Percentiles rank a stretch among this genome's conserved stretches.
phyloP scores from a whole-genome alignment of 1,140 invertebrate species.

The Melipona quadrifasciata region DNA sequence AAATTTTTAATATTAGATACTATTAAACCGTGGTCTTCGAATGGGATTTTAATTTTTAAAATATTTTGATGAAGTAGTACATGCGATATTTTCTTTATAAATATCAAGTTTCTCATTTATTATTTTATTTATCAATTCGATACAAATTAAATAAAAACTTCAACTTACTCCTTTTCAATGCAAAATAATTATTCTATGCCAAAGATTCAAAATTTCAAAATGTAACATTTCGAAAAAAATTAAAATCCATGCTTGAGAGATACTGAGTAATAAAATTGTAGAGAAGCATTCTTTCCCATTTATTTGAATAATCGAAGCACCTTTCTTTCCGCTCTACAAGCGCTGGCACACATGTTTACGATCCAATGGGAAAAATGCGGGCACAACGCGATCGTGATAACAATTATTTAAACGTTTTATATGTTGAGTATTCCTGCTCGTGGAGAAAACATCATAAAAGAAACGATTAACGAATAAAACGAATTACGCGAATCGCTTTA shows the following conservation, averaged over 20 bases:
- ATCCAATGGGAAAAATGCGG: slow-evolving; percentile 5
- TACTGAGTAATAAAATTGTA: background rate
- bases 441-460: background rate
- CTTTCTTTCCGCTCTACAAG: slow-evolving; percentile 34
- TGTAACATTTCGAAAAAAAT: background rate
- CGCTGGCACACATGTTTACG: slow-evolving; percentile 21
- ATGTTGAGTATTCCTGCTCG: background rate
- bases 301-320: slow-evolving; percentile 4
- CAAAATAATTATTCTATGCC: background rate
- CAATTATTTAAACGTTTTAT: slow-evolving; percentile 18
- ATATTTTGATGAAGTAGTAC: no score
- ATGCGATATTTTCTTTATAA: no score
- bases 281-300: background rate
- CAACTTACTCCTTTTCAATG: no score
- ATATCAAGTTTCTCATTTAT: no score
- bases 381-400: slow-evolving; percentile 13
- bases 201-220: background rate
- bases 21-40: no score
- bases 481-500: background rate
- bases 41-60: no score
- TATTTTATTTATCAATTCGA: no score
- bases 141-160: no score
- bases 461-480: no score
- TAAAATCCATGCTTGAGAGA: background rate
- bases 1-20: no score